Base-by-base conservation (phyloP, 1,140 invertebrate genomes). In the Pseudachorutes palmiensis region DNA sequence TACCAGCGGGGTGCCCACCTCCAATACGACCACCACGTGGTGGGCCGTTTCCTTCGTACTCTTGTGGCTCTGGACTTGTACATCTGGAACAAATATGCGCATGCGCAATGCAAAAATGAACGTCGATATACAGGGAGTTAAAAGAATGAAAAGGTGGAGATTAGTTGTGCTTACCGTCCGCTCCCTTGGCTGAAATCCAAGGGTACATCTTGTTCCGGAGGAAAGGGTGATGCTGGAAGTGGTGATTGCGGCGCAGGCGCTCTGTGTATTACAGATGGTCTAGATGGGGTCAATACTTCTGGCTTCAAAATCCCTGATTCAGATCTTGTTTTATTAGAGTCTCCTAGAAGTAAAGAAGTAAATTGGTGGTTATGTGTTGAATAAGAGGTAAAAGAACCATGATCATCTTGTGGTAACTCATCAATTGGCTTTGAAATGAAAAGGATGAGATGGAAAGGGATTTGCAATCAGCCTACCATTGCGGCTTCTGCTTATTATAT, bases 171-270 rank as follows among this genome's bases (percentile, higher is more conserved):
- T 31, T 58, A 72, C 70, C 70, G 64, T 32, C 68, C 67, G 62
- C 67, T 72, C 32, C 72, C 70, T 63, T 74, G 72, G 66, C 72
- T 74, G 62, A 74, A 74, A 65, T 74, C 72, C 66, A 74, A 57
- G 19, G 72, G 72, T 26, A 70, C 72, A 66, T 74, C 72, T 67
- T 74, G 72, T 49, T 74, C 72, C 12, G 72, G 72, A 28, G 72
- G 72, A 65, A 74, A 74, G 31, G 68, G 72, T 61, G 65, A 69
- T 0, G 62, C 58, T 30, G 72, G 70, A 30, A 67, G 19, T 45
- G 72, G 72, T 41, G 72, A 74, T 57, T 71, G 71, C 0, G 72
- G 72, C 30, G 72, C 72, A 9, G 72, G 72, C 12, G 72, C 72
- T 48, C 72, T 31, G 22, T 71, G 70, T 62, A 74, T 74, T 2